Evolutionary conservation across 2,797 vertebrate genomes (phyloP).

Genomic region (Ctenochaetus hawaiiensis): DNA sequence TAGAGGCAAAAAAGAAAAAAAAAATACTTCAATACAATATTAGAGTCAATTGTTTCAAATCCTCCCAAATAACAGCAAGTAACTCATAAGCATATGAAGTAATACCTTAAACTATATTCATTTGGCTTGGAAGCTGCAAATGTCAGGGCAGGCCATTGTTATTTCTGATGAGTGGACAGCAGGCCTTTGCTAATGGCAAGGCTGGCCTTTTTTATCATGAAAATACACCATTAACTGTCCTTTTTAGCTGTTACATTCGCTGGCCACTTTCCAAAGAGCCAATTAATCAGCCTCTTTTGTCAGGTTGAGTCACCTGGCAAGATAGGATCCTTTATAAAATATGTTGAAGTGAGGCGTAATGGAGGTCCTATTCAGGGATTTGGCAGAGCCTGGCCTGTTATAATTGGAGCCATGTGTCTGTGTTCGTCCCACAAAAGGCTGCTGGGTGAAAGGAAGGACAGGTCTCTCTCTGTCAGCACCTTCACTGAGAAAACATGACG

Average conservation of each 20-base stretch:
- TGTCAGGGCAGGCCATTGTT: conserved; percentile 66
- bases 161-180: conserved; percentile 75
- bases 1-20: conserved; percentile 23
- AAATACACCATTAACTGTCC: conserved; percentile 81
- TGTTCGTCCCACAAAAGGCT: conserved; percentile 60
- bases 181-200: conserved; percentile 63
- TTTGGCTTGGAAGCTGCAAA: conserved; percentile 50
- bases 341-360: conserved; percentile 73
- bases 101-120: conserved; percentile 58
- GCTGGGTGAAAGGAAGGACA: conserved; percentile 56
- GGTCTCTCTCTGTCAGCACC: conserved; percentile 51
- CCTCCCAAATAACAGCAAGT: conserved; percentile 38
- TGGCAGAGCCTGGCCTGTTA: conserved; percentile 64
- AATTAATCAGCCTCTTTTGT: conserved; percentile 86
- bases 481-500: conserved; percentile 40
- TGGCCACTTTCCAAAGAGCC: conserved; percentile 80
- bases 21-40: conserved; percentile 10
- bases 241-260: conserved; percentile 80
- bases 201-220: conserved; percentile 64
- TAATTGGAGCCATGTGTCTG: conserved; percentile 75
- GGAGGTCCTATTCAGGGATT: conserved; percentile 76
- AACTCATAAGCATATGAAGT: conserved; percentile 38
- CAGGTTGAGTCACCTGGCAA: conserved; percentile 78
- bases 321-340: conserved; percentile 81
- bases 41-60: conserved; percentile 37